Evolutionary conservation across 2,888 invertebrate species (phyloP).

Genomic region (Macrophya alboannulata): DNA sequence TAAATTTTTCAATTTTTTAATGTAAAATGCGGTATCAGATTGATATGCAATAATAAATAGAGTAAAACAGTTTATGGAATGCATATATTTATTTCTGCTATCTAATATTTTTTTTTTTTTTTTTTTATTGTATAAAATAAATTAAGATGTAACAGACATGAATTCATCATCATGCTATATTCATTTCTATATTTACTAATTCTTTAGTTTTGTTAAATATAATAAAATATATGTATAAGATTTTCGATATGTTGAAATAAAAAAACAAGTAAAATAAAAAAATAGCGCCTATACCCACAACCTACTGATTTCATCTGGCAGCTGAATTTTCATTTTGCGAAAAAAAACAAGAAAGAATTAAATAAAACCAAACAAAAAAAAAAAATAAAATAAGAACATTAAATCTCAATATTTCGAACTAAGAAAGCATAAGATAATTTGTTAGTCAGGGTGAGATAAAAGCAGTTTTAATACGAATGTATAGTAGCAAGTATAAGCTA

Average conservation of each 20-base stretch:
- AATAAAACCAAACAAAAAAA: not conserved
- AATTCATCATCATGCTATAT: constrained; percentile 34
- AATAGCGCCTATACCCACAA: constrained; percentile 35
- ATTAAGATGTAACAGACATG: constrained; percentile 33
- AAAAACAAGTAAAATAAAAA: not conserved
- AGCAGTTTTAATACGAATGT: constrained; percentile 25
- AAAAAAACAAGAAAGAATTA: not conserved
- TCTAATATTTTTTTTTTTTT: constrained; percentile 22
- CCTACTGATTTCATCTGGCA: constrained; percentile 25
- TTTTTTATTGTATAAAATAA: constrained; percentile 35
- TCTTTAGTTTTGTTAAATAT: constrained; percentile 20
- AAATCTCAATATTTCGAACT: not conserved
- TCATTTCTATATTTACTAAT: constrained; percentile 19
- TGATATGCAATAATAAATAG: not conserved
- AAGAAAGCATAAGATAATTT: constrained; percentile 21
- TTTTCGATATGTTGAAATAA: not conserved
- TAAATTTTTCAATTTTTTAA: not conserved
- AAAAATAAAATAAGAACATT: not conserved
- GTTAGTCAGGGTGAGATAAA: constrained; percentile 43
- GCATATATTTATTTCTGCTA: constrained; percentile 45
- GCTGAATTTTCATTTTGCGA: not conserved
- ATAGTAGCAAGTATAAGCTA: constrained; percentile 3
- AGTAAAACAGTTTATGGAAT: constrained; percentile 4
- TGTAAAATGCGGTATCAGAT: not conserved
- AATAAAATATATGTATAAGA: constrained; percentile 34